A percentile compares a stretch with the other conserved stretches of the same genome.
Evolutionary conservation across 23 tunicate species (phyloP).

Genomic region (Botrylloides violaceus): DNA sequence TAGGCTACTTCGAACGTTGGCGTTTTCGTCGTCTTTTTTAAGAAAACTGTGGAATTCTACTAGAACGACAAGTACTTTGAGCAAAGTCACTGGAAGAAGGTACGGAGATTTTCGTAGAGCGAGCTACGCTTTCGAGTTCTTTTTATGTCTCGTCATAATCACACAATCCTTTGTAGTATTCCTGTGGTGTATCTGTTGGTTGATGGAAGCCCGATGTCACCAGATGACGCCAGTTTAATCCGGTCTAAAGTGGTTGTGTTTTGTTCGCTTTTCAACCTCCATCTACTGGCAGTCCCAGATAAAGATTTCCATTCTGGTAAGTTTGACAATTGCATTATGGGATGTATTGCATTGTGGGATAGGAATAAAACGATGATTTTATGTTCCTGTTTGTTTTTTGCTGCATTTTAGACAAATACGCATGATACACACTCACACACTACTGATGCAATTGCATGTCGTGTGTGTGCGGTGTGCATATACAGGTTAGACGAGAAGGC

Average conservation of each 20-base stretch:
- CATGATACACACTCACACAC: too few relatives aligned
- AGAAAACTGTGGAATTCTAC: constrained; percentile 34
- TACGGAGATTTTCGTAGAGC: constrained; percentile 10
- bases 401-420: too few relatives aligned
- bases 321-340: neutral
- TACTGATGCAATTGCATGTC: too few relatives aligned
- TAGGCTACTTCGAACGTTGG: constrained; percentile 47
- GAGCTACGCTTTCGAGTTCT: too few relatives aligned
- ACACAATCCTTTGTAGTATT: neutral
- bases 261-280: constrained; percentile 43
- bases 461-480: too few relatives aligned
- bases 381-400: too few relatives aligned
- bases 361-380: too few relatives aligned
- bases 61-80: constrained; percentile 2
- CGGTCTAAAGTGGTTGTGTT: constrained; percentile 35
- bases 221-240: neutral
- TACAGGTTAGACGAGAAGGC: too few relatives aligned
- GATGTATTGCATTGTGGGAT: too few relatives aligned
- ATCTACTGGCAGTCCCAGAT: constrained; percentile 55
- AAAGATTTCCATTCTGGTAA: constrained; percentile 46
- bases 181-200: constrained; percentile 12
- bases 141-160: too few relatives aligned
- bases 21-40: constrained; percentile 37
- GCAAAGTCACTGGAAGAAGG: constrained; percentile 31
- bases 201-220: constrained; percentile 13